A percentile compares a stretch with the other conserved stretches of the same genome.
phyloP scores from a whole-genome alignment of 2,888 invertebrate species.

The Pseudolycoriella hygida region DNA sequence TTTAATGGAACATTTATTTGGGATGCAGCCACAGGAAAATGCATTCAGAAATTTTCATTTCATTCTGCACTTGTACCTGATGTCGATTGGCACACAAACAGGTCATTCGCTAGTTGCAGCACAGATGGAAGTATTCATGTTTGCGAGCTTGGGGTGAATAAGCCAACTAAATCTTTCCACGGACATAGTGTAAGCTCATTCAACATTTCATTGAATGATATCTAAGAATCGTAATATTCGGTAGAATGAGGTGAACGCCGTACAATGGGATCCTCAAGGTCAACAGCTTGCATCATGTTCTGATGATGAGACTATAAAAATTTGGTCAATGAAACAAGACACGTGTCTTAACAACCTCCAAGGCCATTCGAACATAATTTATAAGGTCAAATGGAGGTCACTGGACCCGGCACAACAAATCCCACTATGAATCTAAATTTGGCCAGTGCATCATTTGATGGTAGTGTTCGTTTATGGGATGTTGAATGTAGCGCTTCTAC shows the following conservation, averaged over 20 bases:
- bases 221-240: conserved; percentile 14
- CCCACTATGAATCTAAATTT: conserved; percentile 92
- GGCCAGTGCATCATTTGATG: conserved; percentile 97
- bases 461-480: conserved; percentile 88
- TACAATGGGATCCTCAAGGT: conserved; percentile 99
- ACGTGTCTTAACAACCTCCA: conserved; percentile 85
- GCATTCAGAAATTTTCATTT: conserved; percentile 97
- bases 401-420: conserved; percentile 91
- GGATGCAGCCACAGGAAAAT: conserved; percentile 95
- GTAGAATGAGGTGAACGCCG: conserved; percentile 97
- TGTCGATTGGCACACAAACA: conserved; percentile 96
- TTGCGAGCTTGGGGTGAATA: conserved; percentile 79
- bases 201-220: background rate
- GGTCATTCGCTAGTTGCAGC: conserved; percentile 93
- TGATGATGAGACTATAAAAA: conserved; percentile 98
- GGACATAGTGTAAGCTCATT: too few species aligned
- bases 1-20: conserved; percentile 90
- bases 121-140: conserved; percentile 98
- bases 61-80: conserved; percentile 95
- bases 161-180: conserved; percentile 29
- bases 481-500: conserved; percentile 77
- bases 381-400: conserved; percentile 99
- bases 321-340: conserved; percentile 97
- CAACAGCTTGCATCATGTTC: conserved; percentile 37
- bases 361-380: conserved; percentile 97